A percentile compares a stretch with the other conserved stretches of the same genome.
phyloP scores from a whole-genome alignment of 2,888 invertebrate species.

The Catocala fraxini region DNA sequence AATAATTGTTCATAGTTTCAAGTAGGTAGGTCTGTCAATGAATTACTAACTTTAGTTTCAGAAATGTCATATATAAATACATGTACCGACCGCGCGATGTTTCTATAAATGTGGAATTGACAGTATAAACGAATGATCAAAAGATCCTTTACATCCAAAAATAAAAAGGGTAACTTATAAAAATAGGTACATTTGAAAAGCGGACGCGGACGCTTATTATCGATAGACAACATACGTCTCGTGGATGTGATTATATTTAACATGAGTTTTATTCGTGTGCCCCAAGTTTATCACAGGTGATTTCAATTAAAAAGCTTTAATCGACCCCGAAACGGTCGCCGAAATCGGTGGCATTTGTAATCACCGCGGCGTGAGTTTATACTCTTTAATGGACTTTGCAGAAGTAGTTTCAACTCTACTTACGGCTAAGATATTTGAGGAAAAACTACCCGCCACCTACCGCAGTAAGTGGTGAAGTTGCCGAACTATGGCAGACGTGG shows the following conservation, averaged over 20 bases:
- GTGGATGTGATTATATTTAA: slow-evolving; percentile 47
- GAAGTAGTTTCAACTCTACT: slow-evolving; percentile 86
- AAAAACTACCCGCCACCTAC: slow-evolving; percentile 83
- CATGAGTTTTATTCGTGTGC: slow-evolving; percentile 34
- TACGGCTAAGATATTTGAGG: slow-evolving; percentile 86
- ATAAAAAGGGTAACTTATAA: slow-evolving; percentile 17
- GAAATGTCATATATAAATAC: slow-evolving; percentile 15
- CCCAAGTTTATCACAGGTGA: slow-evolving; percentile 65
- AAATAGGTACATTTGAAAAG: slow-evolving; percentile 19
- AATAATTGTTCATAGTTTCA: background rate
- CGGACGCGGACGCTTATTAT: background rate
- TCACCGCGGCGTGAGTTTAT: slow-evolving; percentile 82
- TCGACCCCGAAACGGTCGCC: slow-evolving; percentile 78
- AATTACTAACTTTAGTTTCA: slow-evolving; percentile 9
- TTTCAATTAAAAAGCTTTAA: slow-evolving; percentile 83
- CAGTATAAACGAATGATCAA: slow-evolving; percentile 27
- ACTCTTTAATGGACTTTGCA: slow-evolving; percentile 85
- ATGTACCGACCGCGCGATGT: slow-evolving; percentile 7
- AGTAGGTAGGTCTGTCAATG: background rate
- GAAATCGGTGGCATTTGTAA: slow-evolving; percentile 84
- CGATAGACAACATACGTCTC: too few species aligned
- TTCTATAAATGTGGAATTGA: slow-evolving; percentile 18
- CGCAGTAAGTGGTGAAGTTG: slow-evolving; percentile 83
- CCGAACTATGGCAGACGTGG: slow-evolving; percentile 73
- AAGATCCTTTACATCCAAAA: slow-evolving; percentile 27